phyloP scores from a whole-genome alignment of 1,140 invertebrate species.

The Chironomus striatipennis region DNA sequence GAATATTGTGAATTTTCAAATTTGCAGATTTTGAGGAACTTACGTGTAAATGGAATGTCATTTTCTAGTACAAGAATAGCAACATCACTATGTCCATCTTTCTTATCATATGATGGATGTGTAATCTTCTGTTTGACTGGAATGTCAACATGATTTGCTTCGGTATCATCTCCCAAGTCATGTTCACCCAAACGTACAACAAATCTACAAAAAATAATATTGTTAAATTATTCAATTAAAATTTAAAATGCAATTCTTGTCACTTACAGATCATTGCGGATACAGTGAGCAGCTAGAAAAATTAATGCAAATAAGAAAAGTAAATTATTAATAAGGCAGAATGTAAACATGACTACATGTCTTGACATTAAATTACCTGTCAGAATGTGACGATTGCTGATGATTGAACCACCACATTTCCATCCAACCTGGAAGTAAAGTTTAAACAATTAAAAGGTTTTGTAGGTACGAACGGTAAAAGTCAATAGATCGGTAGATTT shows the following conservation, averaged over 20 bases:
- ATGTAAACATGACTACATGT: background rate
- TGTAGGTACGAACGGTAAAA: no score
- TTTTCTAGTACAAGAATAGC: slow-evolving; percentile 33
- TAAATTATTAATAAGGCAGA: background rate
- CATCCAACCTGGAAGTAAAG: slow-evolving; percentile 26
- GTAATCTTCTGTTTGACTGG: slow-evolving; percentile 27
- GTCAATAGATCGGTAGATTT: no score
- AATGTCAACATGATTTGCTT: slow-evolving; percentile 33
- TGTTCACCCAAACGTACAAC: slow-evolving; percentile 38
- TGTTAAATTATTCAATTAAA: background rate
- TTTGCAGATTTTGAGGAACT: slow-evolving; percentile 27
- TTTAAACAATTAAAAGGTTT: background rate
- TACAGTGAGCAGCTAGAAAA: slow-evolving; percentile 37
- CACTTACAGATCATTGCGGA: slow-evolving; percentile 33
- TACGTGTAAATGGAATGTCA: slow-evolving; percentile 32
- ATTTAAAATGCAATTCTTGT: background rate
- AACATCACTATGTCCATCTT: slow-evolving; percentile 35
- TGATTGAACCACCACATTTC: slow-evolving; percentile 38
- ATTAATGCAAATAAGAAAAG: background rate
- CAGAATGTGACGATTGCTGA: slow-evolving; percentile 26
- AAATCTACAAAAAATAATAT: slow-evolving; percentile 27
- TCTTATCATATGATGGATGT: slow-evolving; percentile 32
- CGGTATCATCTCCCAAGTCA: slow-evolving; percentile 33
- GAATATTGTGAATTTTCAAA: slow-evolving; percentile 25
- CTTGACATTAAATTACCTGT: slow-evolving; percentile 32